Evolutionary conservation across 92 coral and sea anemone genomes (phyloP).

Genomic region (Umimayanthus kanabou): DNA sequence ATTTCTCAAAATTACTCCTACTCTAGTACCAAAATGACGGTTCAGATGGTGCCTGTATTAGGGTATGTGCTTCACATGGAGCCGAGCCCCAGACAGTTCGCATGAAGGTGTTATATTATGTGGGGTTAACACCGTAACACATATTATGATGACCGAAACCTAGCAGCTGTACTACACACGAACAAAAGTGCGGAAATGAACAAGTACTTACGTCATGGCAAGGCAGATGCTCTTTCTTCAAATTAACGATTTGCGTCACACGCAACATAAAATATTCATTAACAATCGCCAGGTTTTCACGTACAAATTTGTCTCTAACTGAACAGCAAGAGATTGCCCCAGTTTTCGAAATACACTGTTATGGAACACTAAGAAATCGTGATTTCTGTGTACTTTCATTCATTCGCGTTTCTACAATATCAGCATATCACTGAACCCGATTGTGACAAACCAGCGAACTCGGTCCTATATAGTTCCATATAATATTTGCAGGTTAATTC

Average conservation of each 20-base stretch:
- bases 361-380: too few species aligned
- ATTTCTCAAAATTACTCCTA: too few species aligned
- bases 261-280: neutral
- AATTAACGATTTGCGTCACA: neutral
- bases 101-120: neutral
- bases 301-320: neutral
- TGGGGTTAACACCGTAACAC: neutral
- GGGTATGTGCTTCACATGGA: neutral
- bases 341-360: too few species aligned
- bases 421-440: too few species aligned
- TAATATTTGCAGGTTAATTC: too few species aligned
- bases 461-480: too few species aligned
- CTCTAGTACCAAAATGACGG: neutral
- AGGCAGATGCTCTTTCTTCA: neutral
- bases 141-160: neutral
- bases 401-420: too few species aligned
- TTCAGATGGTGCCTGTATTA: neutral
- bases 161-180: conserved; percentile 3
- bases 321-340: neutral
- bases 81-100: neutral
- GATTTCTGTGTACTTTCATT: too few species aligned
- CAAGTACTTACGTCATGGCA: conserved; percentile 31
- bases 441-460: too few species aligned
- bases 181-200: conserved; percentile 36
- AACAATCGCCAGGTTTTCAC: neutral